Evolutionary conservation across 2,888 invertebrate genomes (phyloP).

Genomic region (Drosophila multiciliata): DNA sequence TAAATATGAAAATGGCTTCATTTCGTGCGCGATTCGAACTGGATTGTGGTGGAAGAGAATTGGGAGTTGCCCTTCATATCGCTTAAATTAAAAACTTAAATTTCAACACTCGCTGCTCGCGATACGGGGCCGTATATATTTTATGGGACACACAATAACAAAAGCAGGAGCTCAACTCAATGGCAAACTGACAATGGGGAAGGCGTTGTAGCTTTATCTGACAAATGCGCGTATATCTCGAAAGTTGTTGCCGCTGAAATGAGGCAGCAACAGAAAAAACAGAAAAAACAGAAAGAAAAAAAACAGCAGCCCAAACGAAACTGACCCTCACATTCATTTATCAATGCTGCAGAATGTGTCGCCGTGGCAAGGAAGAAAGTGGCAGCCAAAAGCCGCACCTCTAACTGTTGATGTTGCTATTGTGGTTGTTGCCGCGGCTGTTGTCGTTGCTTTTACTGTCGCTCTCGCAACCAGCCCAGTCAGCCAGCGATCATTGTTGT

Average conservation of each 20-base stretch:
- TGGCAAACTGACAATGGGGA: slow-evolving; percentile 74
- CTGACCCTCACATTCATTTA: slow-evolving; percentile 81
- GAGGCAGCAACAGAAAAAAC: slow-evolving; percentile 28
- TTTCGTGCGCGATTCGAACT: slow-evolving; percentile 60
- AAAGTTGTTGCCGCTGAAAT: slow-evolving; percentile 67
- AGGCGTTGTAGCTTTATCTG: slow-evolving; percentile 78
- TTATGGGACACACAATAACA: slow-evolving; percentile 53
- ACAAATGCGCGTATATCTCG: slow-evolving; percentile 78
- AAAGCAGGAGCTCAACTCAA: slow-evolving; percentile 47
- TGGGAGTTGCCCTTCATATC: slow-evolving; percentile 69
- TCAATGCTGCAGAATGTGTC: slow-evolving; percentile 74
- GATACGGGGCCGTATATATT: slow-evolving; percentile 67
- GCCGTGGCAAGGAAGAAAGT: slow-evolving; percentile 62
- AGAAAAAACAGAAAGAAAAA: background rate
- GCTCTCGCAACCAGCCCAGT: slow-evolving; percentile 34
- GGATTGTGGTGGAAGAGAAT: slow-evolving; percentile 9
- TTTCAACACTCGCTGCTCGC: slow-evolving; percentile 75
- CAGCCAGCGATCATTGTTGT: slow-evolving; percentile 40
- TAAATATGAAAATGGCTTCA: slow-evolving; percentile 82
- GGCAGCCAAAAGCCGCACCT: slow-evolving; percentile 52
- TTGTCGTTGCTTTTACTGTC: slow-evolving; percentile 35
- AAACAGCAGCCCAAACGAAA: slow-evolving; percentile 50
- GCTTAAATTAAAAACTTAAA: slow-evolving; percentile 79
- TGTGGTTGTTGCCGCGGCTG: slow-evolving; percentile 23
- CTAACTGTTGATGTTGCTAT: slow-evolving; percentile 43